A percentile compares a stretch with the other conserved stretches of the same genome.
Evolutionary conservation across 2,797 vertebrate species (phyloP).

Genomic region (Microctenopoma lineatum): DNA sequence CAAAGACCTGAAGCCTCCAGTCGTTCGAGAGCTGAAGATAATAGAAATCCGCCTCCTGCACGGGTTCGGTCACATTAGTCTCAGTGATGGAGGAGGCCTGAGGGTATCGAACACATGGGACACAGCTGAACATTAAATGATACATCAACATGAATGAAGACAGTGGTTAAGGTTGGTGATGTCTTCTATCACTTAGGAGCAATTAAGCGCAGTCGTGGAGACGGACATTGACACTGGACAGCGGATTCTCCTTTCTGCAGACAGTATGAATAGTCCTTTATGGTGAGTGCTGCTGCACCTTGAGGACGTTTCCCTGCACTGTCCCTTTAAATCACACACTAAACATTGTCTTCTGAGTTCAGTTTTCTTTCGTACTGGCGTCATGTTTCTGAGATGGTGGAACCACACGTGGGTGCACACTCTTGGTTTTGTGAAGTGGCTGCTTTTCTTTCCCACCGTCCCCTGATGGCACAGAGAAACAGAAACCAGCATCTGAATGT

Average conservation of each 20-base stretch:
- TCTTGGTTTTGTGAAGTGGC: background rate
- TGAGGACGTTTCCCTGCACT: background rate
- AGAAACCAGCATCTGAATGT: slow-evolving; percentile 4
- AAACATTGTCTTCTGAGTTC: no score
- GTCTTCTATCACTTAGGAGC: no score
- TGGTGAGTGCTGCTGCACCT: background rate
- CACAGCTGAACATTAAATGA: background rate
- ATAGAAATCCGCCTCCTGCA: slow-evolving; percentile 1
- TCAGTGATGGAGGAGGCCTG: background rate
- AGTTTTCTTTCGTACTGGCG: no score
- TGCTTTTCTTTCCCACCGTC: slow-evolving; percentile 64
- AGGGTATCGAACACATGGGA: slow-evolving; percentile 2
- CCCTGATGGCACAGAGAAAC: slow-evolving; percentile 34
- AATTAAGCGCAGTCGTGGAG: no score
- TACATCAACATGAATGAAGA: background rate
- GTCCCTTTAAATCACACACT: background rate
- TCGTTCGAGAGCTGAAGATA: slow-evolving; percentile 9
- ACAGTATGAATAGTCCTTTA: no score
- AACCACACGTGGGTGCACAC: no score
- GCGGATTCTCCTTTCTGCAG: no score
- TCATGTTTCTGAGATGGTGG: background rate
- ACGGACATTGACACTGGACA: no score
- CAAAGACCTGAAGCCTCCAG: slow-evolving; percentile 10
- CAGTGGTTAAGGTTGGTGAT: background rate
- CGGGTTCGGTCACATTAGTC: slow-evolving; percentile 10